These are phyloP conservation scores for Latrodectus hesperus DNA, from an alignment of 2,888 invertebrate genomes.

Conservation along the genomic window DNA sequence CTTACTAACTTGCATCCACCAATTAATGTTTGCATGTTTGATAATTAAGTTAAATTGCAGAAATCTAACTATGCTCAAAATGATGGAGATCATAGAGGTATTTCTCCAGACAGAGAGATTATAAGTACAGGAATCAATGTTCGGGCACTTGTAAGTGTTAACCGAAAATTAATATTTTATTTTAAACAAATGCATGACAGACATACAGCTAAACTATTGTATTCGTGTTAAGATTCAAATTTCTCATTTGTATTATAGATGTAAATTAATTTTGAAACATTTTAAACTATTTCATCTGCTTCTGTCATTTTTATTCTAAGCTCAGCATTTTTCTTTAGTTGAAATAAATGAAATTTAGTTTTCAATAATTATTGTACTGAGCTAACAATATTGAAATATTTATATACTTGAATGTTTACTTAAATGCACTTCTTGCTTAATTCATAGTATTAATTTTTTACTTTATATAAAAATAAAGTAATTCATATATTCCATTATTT, in stretches of 20 bases:
- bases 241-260: too few species aligned
- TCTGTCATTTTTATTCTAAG: not conserved
- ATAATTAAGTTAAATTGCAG: conserved; percentile 35
- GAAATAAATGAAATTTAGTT: too few species aligned
- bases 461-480: too few species aligned
- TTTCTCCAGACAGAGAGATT: conserved; percentile 61
- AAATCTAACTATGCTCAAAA: conserved; percentile 64
- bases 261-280: too few species aligned
- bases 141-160: conserved; percentile 64
- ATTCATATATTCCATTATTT: too few species aligned
- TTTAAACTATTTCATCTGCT: too few species aligned
- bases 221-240: not conserved
- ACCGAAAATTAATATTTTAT: too few species aligned
- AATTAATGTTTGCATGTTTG: conserved; percentile 59
- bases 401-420: not conserved
- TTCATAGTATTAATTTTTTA: too few species aligned
- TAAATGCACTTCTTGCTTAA: not conserved
- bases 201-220: not conserved
- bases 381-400: conserved; percentile 56
- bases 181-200: too few species aligned
- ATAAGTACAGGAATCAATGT: conserved; percentile 66
- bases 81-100: conserved; percentile 51
- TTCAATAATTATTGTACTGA: conserved; percentile 27
- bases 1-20: conserved; percentile 27
- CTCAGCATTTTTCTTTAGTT: not conserved